Conservation (phyloP, 2,113 vertebrate species). For the Macrotis lagotis region DNA sequence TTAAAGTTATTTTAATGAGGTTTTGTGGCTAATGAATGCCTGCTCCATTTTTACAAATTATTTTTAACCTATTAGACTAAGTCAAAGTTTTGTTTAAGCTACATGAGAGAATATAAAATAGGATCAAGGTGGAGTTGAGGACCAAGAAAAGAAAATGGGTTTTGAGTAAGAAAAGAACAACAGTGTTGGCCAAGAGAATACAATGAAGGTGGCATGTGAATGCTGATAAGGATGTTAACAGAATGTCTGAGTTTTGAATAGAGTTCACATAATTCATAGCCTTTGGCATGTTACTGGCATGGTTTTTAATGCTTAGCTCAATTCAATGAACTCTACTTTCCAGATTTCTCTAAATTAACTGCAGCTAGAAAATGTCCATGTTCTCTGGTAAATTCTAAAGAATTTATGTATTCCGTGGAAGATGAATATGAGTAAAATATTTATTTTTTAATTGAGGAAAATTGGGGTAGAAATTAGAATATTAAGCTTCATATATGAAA, state of each 20-base stretch:
- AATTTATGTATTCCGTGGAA: background rate
- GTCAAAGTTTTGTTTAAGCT: too few relatives aligned
- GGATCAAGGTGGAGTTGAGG: too few relatives aligned
- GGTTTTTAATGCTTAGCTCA: background rate
- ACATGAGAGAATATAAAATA: too few relatives aligned
- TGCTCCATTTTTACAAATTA: too few relatives aligned
- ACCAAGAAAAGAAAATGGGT: too few relatives aligned
- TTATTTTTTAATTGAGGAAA: background rate
- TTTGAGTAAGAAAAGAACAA: background rate
- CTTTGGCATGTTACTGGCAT: background rate
- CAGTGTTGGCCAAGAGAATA: background rate
- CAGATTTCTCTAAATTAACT: background rate
- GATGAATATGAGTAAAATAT: conserved; percentile 11
- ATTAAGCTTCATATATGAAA: background rate
- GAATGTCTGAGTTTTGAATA: background rate
- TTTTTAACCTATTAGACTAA: too few relatives aligned
- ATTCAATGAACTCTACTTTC: background rate
- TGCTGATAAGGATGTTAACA: background rate
- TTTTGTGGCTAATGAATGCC: too few relatives aligned
- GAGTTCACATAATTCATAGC: background rate
- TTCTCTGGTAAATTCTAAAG: too few relatives aligned
- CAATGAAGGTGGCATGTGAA: background rate
- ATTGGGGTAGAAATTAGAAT: background rate
- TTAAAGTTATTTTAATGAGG: background rate
- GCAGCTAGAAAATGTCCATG: background rate